Base-by-base conservation (phyloP, 2,888 invertebrate genomes). In the Eumacrocentrus americanus region DNA sequence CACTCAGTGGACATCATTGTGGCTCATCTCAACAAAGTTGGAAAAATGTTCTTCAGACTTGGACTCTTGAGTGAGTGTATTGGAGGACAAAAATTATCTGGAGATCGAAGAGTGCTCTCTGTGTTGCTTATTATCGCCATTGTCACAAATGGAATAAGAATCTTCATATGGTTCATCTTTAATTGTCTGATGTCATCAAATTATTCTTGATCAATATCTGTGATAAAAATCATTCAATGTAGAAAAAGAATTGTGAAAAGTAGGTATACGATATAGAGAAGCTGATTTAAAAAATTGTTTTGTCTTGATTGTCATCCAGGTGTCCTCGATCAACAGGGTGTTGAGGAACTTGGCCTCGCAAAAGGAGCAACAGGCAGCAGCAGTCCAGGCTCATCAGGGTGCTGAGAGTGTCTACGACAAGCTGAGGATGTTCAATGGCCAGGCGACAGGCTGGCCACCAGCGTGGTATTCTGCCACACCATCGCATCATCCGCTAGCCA, bases 281-380 rank as follows among this genome's bases (percentile, higher is more conserved):
- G 14, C 23, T 35, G 1, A 37, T 29, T 46, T 51, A 12, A 37
- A 18, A 18, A 11, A 18, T 42, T 1, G 9, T 54, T 52, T 53
- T 58, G 48, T 58, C 47, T 50, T 38, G 35, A 37, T 47, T 34
- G 20, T 34, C 34, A 34, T 42, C 18, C 86, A 97, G 96, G 96
- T 97, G 68, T 97, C 97, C 65, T 97, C 96, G 76, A 98, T 98
- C 82, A 98, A 98, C 86, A 91, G 98, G 72, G 98, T 98, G 63
- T 87, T 98, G 61, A 86, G 98, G 66, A 98, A 98, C 84, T 86
- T 98, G 74, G 95, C 97, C 22, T 94, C 95, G 52, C 95, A 96
- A 83, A 98, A 97, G 82, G 98, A 96, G 83, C 94, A 94, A 81
- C 93, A 94, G 72, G 89, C 90, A 44, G 88, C 88, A 44, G 88